Base-by-base conservation (phyloP, 2,113 vertebrate genomes). In the Lampris incognitus region DNA sequence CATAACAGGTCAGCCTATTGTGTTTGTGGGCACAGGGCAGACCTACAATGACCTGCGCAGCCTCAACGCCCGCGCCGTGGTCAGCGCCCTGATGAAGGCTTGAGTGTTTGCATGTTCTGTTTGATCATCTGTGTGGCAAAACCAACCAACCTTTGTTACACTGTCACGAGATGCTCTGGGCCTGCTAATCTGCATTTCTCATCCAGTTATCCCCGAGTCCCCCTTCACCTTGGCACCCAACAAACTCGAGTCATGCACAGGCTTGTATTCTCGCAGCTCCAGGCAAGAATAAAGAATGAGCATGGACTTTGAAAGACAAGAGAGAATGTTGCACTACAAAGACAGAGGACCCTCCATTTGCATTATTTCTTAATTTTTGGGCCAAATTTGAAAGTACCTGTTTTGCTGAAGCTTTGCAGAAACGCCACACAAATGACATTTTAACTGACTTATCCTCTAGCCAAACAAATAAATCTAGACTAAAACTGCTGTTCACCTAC, bases 11-110 rank as follows among this genome's bases (percentile, higher is more conserved):
- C 98, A 99, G 91, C 98, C 98, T 51, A 99, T 99, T 0, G 97
- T 99, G 82, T 99, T 99, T 37, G 97, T 99, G 72, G 98, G 98
- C 76, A 99, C 98, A 0, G 98, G 98, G 84, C 98, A 99, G 87
- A 99, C 98, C 42, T 99, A 99, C 95, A 97, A 96, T 76, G 98
- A 99, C 92, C 95, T 99, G 84, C 97, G 97, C 82, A 99, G 96
- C 92, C 97, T 99, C 67, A 99, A 99, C 0, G 97, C 97, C 85
- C 96, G 96, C 83, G 97, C 98, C 0, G 97, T 99, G 81, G 98
- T 99, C 75, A 92, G 96, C 68, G 97, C 98, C 8, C 97, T 99
- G 88, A 99, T 99, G 98, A 99, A 98, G 92, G 97, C 97, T 90
- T 99, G 86, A 95, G 62, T 6, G 55, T 67, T 71, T 38, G 67